These are phyloP conservation scores for Macrosoma leucophasiata DNA, from an alignment of 2,888 invertebrate species.

Conservation along the genomic window DNA sequence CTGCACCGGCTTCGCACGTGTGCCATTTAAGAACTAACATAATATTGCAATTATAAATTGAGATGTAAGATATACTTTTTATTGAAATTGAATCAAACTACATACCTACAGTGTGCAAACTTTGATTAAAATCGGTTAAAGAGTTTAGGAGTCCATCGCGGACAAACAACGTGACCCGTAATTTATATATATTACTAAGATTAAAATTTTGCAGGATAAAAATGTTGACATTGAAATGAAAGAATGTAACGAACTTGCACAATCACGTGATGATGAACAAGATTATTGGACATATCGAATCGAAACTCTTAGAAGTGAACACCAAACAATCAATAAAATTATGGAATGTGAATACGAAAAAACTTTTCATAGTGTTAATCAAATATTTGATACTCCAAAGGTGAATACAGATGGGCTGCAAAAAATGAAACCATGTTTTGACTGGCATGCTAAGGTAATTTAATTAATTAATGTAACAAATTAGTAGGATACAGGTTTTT, in stretches of 20 bases:
- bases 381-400: conserved; percentile 39
- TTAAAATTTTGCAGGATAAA: conserved; percentile 37
- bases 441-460: conserved; percentile 53
- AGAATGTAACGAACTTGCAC: too few relatives aligned
- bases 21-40: too few relatives aligned
- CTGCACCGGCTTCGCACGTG: too few relatives aligned
- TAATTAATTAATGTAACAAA: neutral
- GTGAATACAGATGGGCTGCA: conserved; percentile 43
- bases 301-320: conserved; percentile 56
- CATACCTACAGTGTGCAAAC: too few relatives aligned
- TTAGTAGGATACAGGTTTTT: too few relatives aligned
- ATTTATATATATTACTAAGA: too few relatives aligned
- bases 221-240: conserved; percentile 33
- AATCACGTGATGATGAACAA: conserved; percentile 35
- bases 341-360: conserved; percentile 59
- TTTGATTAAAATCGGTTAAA: too few relatives aligned
- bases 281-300: conserved; percentile 61
- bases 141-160: too few relatives aligned
- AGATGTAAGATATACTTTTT: too few relatives aligned
- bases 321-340: conserved; percentile 57
- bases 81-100: too few relatives aligned
- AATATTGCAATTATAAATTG: too few relatives aligned
- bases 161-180: too few relatives aligned
- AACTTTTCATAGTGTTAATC: conserved; percentile 45
- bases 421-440: conserved; percentile 56